Percentiles rank a stretch among this genome's conserved stretches.
Conservation (phyloP, 2,888 invertebrate genomes). For the Nysson spinosus region DNA sequence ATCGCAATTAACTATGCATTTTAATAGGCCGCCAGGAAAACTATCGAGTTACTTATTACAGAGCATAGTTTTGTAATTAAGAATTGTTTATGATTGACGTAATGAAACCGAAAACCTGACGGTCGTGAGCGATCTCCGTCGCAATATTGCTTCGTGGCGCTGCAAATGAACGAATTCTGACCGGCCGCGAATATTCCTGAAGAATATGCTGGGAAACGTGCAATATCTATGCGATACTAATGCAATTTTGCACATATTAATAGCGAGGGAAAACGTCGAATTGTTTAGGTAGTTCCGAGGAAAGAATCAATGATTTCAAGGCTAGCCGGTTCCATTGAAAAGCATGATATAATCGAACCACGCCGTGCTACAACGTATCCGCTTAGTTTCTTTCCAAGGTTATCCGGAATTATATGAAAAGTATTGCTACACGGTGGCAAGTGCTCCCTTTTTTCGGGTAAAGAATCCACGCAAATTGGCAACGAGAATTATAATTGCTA, state of each 20-base stretch:
- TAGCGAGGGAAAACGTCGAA: not conserved
- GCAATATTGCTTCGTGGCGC: not conserved
- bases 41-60: slow-evolving; percentile 2
- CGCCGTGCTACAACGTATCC: not conserved
- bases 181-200: not conserved
- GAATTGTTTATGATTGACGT: slow-evolving; percentile 44
- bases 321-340: slow-evolving; percentile 19
- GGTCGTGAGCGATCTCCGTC: slow-evolving; percentile 6
- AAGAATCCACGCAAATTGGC: not conserved
- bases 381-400: slow-evolving; percentile 2
- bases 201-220: no score
- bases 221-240: no score
- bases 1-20: no score
- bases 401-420: slow-evolving; percentile 7
- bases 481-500: not conserved
- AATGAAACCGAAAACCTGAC: slow-evolving; percentile 18
- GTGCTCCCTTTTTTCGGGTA: no score
- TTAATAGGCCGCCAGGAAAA: no score
- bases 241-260: no score
- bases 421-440: no score
- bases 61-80: slow-evolving; percentile 19
- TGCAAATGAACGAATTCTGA: not conserved
- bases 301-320: slow-evolving; percentile 38
- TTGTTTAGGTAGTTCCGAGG: no score
- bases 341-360: slow-evolving; percentile 16